phyloP scores from a whole-genome alignment of 2,888 invertebrate genomes.

The Xylota sylvarum region DNA sequence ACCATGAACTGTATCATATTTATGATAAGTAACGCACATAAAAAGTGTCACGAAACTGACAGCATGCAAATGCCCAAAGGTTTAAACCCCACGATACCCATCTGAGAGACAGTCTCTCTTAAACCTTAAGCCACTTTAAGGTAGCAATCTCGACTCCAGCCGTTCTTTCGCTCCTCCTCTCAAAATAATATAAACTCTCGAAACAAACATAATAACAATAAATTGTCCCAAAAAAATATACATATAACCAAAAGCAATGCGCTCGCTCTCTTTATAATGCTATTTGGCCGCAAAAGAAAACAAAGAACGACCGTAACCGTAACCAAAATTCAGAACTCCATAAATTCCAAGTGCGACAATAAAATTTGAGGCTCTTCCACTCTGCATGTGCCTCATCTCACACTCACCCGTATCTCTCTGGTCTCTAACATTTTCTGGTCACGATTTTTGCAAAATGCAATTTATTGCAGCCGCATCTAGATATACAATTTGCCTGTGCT shows the following conservation, averaged over 20 bases:
- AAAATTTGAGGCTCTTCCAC: conserved; percentile 60
- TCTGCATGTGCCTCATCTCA: conserved; percentile 39
- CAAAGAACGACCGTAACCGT: conserved; percentile 54
- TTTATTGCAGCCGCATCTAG: conserved; percentile 76
- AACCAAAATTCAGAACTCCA: conserved; percentile 69
- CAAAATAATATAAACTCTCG: conserved; percentile 33
- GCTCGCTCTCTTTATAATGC: neutral
- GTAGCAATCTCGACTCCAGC: conserved; percentile 15
- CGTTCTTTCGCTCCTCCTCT: neutral
- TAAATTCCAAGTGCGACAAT: conserved; percentile 74
- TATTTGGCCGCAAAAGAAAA: conserved; percentile 11
- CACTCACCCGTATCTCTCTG: conserved; percentile 45
- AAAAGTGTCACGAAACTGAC: conserved; percentile 36
- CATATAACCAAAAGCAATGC: conserved; percentile 2
- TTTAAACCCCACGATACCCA: conserved; percentile 18
- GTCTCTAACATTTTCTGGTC: conserved; percentile 75
- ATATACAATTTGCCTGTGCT: conserved; percentile 58
- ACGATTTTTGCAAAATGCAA: conserved; percentile 76
- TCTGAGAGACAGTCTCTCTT: neutral
- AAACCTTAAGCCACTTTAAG: conserved; percentile 15
- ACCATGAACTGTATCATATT: too few species aligned
- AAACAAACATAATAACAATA: conserved; percentile 74
- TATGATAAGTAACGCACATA: conserved; percentile 60
- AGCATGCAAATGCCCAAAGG: conserved; percentile 36
- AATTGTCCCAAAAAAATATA: conserved; percentile 50